Base-by-base conservation (phyloP, 1,140 invertebrate genomes). In the Hypsibius dujardini region DNA sequence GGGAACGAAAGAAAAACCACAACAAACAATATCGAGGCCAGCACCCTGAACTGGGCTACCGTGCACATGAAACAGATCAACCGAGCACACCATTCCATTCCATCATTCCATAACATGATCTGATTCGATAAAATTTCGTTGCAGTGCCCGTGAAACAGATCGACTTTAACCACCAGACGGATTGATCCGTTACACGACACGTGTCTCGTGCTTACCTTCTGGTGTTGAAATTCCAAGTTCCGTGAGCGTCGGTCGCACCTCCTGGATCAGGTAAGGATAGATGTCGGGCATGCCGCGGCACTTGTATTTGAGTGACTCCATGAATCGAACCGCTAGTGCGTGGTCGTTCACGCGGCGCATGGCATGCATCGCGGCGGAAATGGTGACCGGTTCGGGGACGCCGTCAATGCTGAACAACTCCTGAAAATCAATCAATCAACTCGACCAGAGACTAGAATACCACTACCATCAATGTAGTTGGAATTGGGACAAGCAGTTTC, bases 301-400 rank as follows among this genome's bases (percentile, higher is more conserved):
- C 79, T 97, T 97, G 76, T 87, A 84, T 79, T 80, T 92, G 71
- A 94, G 81, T 28, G 87, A 85, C 81, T 99, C 95, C 60, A 98
- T 79, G 81, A 93, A 94, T 79, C 95, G 86, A 2, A 93, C 84
- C 50, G 92, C 87, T 1, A 98, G 80, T 0, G 94, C 87, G 80
- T 88, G 93, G 78, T 99, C 95, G 79, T 98, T 97, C 0, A 97
- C 82, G 74, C 90, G 77, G 74, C 95, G 86, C 79, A 92, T 94
- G 15, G 95, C 95, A 75, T 87, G 87, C 70, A 99, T 79, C n/a
- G 87, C 91, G 72, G 95, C 90, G 76, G 86, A 86, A 70, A 98
- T 86, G 74, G 98, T 90, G 78, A 85, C 88, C 70, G 95, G 95
- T 78, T 98, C 94, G 2, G 95, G 94, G 59, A 99, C 86, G 74